A percentile compares a stretch with the other conserved stretches of the same genome.
Conservation (phyloP, 2,797 vertebrate species). For the Manis pentadactyla region DNA sequence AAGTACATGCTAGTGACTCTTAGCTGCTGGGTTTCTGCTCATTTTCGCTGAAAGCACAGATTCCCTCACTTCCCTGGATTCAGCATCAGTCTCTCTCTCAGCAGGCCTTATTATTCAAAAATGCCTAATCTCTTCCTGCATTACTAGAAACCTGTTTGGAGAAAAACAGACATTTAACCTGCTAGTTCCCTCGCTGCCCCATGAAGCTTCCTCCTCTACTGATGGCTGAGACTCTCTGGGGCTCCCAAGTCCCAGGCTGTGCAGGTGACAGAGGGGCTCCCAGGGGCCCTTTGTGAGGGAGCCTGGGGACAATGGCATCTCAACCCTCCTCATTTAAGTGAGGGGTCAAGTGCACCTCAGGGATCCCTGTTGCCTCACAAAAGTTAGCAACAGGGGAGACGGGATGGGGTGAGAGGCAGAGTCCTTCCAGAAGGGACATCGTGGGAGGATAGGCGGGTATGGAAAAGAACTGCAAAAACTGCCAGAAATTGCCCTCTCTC, state of each 20-base stretch:
- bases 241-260: neutral
- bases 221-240: neutral
- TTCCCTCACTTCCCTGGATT: neutral
- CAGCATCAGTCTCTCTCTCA: neutral
- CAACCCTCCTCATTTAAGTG: neutral
- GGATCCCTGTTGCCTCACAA: neutral
- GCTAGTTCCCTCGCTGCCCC: neutral
- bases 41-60: conserved; percentile 59
- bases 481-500: neutral
- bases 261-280: neutral
- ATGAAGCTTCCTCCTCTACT: neutral
- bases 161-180: conserved; percentile 55
- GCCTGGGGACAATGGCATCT: neutral
- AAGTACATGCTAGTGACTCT: neutral
- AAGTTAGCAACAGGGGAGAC: neutral
- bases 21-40: conserved; percentile 21
- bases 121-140: conserved; percentile 10
- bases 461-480: neutral
- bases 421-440: neutral
- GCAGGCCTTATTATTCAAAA: conserved; percentile 64
- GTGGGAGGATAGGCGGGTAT: neutral
- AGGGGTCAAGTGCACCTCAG: neutral
- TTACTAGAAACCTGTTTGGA: conserved; percentile 20
- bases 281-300: neutral
- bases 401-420: neutral